Evolutionary conservation across 2,888 invertebrate species (phyloP).

Genomic region (Gasteruption jaculator): DNA sequence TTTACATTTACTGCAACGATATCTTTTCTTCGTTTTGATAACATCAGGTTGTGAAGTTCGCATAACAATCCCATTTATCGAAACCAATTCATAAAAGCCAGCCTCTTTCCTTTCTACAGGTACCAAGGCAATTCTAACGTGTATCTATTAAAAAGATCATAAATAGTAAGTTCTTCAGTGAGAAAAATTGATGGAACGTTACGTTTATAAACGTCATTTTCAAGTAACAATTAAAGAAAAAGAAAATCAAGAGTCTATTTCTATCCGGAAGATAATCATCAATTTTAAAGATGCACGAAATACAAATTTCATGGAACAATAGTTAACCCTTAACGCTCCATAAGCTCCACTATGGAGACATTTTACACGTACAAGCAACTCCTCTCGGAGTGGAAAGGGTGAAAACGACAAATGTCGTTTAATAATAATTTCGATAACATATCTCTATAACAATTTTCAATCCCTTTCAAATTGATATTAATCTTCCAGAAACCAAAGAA

Average conservation of each 20-base stretch:
- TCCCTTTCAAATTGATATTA: too few relatives aligned
- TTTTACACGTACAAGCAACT: too few relatives aligned
- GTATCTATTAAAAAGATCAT: slow-evolving; percentile 27
- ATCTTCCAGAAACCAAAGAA: too few relatives aligned
- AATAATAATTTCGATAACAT: slow-evolving; percentile 1
- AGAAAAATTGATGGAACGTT: too few relatives aligned
- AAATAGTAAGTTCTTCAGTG: too few relatives aligned
- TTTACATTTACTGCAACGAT: slow-evolving; percentile 75
- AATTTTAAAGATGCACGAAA: slow-evolving; percentile 1
- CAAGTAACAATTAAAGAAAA: too few relatives aligned
- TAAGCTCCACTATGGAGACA: too few relatives aligned
- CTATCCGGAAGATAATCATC: neutral
- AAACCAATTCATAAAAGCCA: slow-evolving; percentile 42
- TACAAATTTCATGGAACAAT: neutral
- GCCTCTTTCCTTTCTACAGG: slow-evolving; percentile 60
- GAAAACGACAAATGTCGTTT: too few relatives aligned
- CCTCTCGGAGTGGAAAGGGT: too few relatives aligned
- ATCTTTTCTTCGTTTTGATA: slow-evolving; percentile 70
- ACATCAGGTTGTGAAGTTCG: slow-evolving; percentile 71
- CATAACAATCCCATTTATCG: slow-evolving; percentile 68
- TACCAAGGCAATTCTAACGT: slow-evolving; percentile 39
- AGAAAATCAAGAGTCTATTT: slow-evolving; percentile 5
- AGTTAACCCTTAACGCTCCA: too few relatives aligned
- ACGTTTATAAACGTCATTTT: too few relatives aligned
- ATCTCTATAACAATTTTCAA: neutral